Evolutionary conservation across 2,888 invertebrate species (phyloP).

Genomic region (Leucophenga montana): DNA sequence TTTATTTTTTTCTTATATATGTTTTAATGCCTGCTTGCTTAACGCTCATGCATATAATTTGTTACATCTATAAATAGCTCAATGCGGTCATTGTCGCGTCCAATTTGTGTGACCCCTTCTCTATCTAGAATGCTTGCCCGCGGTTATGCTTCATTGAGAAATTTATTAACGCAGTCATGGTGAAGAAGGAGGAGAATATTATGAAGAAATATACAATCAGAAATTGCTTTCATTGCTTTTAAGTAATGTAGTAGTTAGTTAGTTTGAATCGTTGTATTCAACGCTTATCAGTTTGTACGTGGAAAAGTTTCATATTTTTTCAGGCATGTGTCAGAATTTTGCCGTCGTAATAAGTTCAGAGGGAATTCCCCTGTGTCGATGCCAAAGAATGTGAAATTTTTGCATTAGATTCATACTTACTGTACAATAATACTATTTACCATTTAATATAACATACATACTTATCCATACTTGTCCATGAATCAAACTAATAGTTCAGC

Average conservation of each 20-base stretch:
- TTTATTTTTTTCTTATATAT: not conserved
- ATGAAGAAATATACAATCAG: too few species aligned
- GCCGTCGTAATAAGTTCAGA: not conserved
- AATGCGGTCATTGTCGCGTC: slow-evolving; percentile 58
- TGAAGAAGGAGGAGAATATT: too few species aligned
- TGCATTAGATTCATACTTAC: too few species aligned
- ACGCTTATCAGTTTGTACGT: slow-evolving; percentile 7
- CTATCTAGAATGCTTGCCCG: too few species aligned
- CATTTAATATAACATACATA: too few species aligned
- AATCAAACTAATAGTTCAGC: not conserved
- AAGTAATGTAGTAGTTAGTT: not conserved
- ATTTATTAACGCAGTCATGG: not conserved
- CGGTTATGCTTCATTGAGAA: slow-evolving; percentile 16
- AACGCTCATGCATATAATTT: slow-evolving; percentile 15
- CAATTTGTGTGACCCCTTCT: slow-evolving; percentile 2
- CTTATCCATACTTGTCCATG: not conserved
- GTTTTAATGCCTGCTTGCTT: not conserved
- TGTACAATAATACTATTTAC: not conserved
- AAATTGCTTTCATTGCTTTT: not conserved
- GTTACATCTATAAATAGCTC: slow-evolving; percentile 56
- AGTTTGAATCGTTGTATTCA: not conserved
- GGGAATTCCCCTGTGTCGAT: not conserved
- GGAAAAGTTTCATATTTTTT: slow-evolving; percentile 11
- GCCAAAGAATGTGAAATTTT: not conserved
- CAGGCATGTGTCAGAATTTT: not conserved